Percentiles rank a stretch among this genome's conserved stretches.
Evolutionary conservation across 1,140 invertebrate species (phyloP).

Genomic region (Drosophila subpulchrella): DNA sequence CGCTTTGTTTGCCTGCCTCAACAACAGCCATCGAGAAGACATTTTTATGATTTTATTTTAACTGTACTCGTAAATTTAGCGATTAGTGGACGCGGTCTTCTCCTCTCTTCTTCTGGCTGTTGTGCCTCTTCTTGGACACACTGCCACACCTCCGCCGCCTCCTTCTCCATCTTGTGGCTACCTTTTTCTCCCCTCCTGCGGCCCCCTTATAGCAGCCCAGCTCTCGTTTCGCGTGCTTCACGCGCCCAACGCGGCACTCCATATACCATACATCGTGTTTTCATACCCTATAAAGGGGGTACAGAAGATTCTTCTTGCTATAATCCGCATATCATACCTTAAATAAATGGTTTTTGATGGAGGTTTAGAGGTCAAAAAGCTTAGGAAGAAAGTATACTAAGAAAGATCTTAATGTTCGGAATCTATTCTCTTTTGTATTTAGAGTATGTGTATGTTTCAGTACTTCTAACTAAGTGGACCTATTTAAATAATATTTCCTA

Average conservation of each 20-base stretch:
- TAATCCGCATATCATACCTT: no score
- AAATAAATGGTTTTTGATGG: no score
- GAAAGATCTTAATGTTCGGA: no score
- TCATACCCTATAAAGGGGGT: conserved; percentile 1
- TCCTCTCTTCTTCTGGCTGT: conserved; percentile 25
- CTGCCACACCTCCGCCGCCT: conserved; percentile 18
- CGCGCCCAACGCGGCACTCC: conserved; percentile 63
- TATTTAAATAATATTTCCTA: no score
- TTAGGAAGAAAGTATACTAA: no score
- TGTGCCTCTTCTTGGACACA: conserved; percentile 31
- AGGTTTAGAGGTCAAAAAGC: no score
- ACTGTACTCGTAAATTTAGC: conserved; percentile 82
- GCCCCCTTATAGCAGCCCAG: background rate
- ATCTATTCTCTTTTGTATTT: no score
- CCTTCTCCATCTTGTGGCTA: conserved; percentile 13
- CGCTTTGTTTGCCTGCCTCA: conserved; percentile 50
- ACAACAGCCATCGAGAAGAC: conserved; percentile 45
- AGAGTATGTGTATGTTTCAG: no score
- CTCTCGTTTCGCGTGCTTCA: conserved; percentile 63
- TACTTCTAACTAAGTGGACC: no score
- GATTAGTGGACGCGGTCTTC: conserved; percentile 63
- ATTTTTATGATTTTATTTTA: conserved; percentile 79
- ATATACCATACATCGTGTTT: conserved; percentile 46
- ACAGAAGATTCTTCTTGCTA: no score
- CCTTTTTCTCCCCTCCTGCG: conserved; percentile 9